A percentile compares a stretch with the other conserved stretches of the same genome.
These are phyloP conservation scores for Melanotaenia duboulayi DNA, from an alignment of 2,113 vertebrate species.

Conservation along the genomic window DNA sequence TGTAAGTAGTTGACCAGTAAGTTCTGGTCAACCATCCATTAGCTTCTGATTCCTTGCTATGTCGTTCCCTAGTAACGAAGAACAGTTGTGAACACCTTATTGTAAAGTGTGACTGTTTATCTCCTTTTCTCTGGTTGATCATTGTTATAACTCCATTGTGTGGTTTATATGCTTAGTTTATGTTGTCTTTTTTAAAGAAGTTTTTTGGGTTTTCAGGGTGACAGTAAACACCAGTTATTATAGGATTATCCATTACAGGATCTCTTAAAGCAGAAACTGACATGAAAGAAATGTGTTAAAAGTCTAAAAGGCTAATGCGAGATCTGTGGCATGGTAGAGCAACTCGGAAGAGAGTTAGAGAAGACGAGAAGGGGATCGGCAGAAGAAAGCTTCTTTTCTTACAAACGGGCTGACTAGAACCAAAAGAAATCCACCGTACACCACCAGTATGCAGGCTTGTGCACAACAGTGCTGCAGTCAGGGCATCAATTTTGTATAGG, in stretches of 20 bases:
- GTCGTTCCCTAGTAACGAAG: too few relatives aligned
- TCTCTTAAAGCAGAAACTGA: not conserved
- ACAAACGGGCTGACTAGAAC: slow-evolving; percentile 41
- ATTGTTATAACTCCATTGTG: slow-evolving; percentile 33
- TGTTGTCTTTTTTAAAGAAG: slow-evolving; percentile 53
- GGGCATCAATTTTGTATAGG: slow-evolving; percentile 81
- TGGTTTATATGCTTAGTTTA: slow-evolving; percentile 44
- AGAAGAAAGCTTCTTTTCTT: not conserved
- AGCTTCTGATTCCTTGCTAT: too few relatives aligned
- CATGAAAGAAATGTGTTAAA: not conserved
- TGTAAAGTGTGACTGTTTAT: slow-evolving; percentile 1
- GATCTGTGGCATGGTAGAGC: not conserved
- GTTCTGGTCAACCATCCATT: too few relatives aligned
- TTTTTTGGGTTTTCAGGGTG: slow-evolving; percentile 23
- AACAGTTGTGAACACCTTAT: too few relatives aligned
- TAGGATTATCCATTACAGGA: not conserved
- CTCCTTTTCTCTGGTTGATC: slow-evolving; percentile 9
- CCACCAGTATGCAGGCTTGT: slow-evolving; percentile 54
- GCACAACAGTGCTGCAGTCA: slow-evolving; percentile 76
- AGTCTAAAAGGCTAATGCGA: slow-evolving; percentile 19
- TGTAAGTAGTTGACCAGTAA: too few relatives aligned
- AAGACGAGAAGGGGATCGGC: not conserved
- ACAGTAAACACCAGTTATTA: not conserved
- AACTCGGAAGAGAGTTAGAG: not conserved
- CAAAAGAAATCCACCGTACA: slow-evolving; percentile 37